phyloP scores from a whole-genome alignment of 2,888 invertebrate species.

The Adelognathus sp. region DNA sequence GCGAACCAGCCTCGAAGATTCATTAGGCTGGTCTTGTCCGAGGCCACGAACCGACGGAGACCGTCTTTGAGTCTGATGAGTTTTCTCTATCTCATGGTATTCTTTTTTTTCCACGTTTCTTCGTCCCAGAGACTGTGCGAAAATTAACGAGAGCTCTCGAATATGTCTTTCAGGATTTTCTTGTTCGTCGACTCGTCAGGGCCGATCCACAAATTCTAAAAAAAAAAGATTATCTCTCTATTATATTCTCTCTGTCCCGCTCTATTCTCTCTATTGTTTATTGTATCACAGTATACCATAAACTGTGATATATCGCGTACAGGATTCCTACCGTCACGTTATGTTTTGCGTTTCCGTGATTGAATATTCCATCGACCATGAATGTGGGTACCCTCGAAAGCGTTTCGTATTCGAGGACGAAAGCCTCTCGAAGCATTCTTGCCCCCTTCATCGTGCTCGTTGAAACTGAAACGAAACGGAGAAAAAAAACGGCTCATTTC shows the following conservation, averaged over 20 bases:
- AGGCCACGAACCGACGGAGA: constrained; percentile 37
- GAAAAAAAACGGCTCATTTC: constrained; percentile 40
- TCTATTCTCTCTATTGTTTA: too few species aligned
- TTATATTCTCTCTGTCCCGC: too few species aligned
- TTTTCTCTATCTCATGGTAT: constrained; percentile 30
- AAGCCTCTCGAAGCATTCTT: constrained; percentile 2
- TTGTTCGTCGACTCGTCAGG: too few species aligned
- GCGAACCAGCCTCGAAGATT: constrained; percentile 54
- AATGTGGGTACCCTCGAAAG: constrained; percentile 31
- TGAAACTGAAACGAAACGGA: neutral
- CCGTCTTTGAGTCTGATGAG: constrained; percentile 53
- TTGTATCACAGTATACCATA: too few species aligned
- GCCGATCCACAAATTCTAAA: too few species aligned
- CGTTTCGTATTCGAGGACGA: constrained; percentile 30
- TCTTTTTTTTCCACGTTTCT: neutral
- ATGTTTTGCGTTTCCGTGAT: neutral
- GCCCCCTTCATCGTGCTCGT: constrained; percentile 1
- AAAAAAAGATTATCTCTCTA: too few species aligned
- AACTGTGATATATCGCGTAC: too few species aligned
- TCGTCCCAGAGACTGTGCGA: neutral
- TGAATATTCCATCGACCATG: neutral
- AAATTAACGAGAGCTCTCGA: constrained; percentile 36
- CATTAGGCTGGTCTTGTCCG: constrained; percentile 61
- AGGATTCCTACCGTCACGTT: too few species aligned
- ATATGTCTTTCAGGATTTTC: too few species aligned